A percentile compares a stretch with the other conserved stretches of the same genome.
Evolutionary conservation across 2,113 vertebrate species (phyloP).

Genomic region (Thinocorus orbignyianus): DNA sequence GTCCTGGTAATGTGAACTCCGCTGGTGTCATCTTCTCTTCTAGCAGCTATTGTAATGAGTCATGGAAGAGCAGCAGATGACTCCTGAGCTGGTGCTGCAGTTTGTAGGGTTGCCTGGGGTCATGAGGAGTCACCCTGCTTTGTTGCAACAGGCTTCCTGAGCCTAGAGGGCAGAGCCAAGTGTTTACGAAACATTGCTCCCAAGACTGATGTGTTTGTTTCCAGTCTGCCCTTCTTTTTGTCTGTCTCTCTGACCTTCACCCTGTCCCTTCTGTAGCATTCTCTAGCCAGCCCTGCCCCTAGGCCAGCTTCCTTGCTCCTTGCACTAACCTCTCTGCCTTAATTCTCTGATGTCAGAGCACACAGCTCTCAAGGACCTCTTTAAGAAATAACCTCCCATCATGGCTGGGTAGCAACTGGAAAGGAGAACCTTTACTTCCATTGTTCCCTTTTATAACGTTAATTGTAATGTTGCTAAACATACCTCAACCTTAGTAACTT

Average conservation of each 20-base stretch:
- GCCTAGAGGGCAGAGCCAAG: background rate
- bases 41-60: background rate
- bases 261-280: background rate
- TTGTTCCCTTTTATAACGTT: background rate
- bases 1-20: background rate
- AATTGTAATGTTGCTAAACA: background rate
- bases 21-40: background rate
- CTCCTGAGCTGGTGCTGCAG: background rate
- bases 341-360: background rate
- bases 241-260: background rate
- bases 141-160: background rate
- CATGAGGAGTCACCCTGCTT: background rate
- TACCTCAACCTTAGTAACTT: background rate
- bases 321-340: background rate
- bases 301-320: background rate
- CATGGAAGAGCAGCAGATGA: background rate
- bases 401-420: background rate
- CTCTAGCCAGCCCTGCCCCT: background rate
- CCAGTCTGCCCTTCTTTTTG: background rate
- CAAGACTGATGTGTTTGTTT: background rate
- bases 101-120: background rate
- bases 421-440: background rate
- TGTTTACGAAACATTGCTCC: background rate
- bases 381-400: background rate
- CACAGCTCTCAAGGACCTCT: background rate